phyloP scores from a whole-genome alignment of 1,140 invertebrate species.

The Drosophila kanapiae region DNA sequence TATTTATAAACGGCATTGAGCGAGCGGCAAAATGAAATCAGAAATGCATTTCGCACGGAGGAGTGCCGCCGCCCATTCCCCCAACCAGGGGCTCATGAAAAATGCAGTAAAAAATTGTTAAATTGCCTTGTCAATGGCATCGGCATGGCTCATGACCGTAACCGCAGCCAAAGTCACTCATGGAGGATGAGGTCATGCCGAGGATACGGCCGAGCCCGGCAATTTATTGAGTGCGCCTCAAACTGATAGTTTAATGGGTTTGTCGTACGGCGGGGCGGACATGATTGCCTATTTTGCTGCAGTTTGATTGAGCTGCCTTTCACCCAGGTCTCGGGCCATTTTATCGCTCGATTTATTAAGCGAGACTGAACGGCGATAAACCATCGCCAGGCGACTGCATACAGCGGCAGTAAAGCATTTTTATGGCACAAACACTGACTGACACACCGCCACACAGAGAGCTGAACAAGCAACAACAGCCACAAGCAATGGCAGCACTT shows the following conservation, averaged over 20 bases:
- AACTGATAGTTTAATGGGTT: conserved; percentile 60
- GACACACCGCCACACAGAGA: conserved; percentile 9
- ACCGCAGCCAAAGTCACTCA: conserved; percentile 31
- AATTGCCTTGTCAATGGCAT: conserved; percentile 62
- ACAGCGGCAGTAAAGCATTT: conserved; percentile 52
- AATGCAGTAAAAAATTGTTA: conserved; percentile 54
- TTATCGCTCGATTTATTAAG: conserved; percentile 65
- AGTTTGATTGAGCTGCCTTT: conserved; percentile 54
- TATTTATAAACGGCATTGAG: conserved; percentile 58
- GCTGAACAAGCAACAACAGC: conserved; percentile 34
- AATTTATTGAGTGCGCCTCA: conserved; percentile 44
- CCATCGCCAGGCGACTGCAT: conserved; percentile 49
- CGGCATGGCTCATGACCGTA: conserved; percentile 42
- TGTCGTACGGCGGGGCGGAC: conserved; percentile 30
- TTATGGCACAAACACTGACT: conserved; percentile 33
- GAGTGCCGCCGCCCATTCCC: background rate
- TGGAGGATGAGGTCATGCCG: conserved; percentile 39
- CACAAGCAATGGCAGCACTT: conserved; percentile 57
- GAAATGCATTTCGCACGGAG: conserved; percentile 38
- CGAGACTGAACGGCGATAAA: conserved; percentile 45
- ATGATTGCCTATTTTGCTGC: conserved; percentile 53
- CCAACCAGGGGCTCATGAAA: conserved; percentile 41
- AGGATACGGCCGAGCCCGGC: conserved; percentile 12
- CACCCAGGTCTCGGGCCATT: conserved; percentile 34
- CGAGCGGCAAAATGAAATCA: conserved; percentile 27